These are phyloP conservation scores for Rallus crepitans DNA, from an alignment of 2,797 vertebrate species.

Conservation along the genomic window DNA sequence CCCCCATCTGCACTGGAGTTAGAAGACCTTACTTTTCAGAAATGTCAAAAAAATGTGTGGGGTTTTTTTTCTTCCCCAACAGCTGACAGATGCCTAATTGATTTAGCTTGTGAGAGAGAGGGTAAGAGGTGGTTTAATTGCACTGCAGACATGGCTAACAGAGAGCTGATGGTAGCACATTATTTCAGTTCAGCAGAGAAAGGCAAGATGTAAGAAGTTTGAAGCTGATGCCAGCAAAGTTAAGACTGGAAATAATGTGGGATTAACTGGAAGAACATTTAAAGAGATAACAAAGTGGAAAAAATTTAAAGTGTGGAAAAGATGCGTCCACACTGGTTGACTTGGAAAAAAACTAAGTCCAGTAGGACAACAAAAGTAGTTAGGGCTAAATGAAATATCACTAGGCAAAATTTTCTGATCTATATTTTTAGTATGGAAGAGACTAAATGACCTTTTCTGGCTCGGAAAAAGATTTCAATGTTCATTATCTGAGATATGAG, in stretches of 20 bases:
- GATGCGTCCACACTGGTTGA: neutral
- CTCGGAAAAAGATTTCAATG: neutral
- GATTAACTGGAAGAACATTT: neutral
- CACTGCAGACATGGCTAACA: neutral
- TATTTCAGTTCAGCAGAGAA: neutral
- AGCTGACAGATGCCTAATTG: neutral
- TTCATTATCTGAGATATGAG: neutral
- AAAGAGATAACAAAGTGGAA: neutral
- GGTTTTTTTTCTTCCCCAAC: neutral
- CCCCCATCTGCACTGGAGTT: neutral
- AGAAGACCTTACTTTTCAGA: neutral
- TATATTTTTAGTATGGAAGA: neutral
- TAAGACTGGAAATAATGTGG: neutral
- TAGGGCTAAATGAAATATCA: neutral
- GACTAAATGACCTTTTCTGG: neutral
- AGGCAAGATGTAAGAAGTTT: neutral
- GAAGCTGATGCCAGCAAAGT: neutral
- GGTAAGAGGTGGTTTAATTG: neutral
- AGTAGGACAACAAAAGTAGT: neutral
- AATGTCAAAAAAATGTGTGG: neutral
- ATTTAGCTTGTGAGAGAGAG: neutral
- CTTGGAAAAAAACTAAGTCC: neutral
- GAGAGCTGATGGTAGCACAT: neutral
- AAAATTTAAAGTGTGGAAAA: neutral
- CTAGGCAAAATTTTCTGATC: neutral